Conservation (phyloP, 2,113 vertebrate genomes). For the Ardeotis arabs region DNA sequence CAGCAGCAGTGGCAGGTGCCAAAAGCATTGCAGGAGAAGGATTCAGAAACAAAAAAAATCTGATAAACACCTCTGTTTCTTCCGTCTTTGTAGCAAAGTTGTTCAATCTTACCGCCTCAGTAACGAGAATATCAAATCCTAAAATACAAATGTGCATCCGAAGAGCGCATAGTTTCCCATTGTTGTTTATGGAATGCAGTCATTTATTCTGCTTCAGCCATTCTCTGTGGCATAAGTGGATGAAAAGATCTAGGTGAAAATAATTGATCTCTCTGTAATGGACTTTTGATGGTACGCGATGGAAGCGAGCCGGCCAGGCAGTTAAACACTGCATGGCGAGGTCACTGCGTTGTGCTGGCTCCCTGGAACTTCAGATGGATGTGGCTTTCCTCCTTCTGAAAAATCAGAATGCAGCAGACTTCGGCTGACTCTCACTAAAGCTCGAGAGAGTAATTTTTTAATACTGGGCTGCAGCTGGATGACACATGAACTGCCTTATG, state of each 20-base stretch:
- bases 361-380: neutral
- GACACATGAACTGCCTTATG: neutral
- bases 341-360: rapidly evolving
- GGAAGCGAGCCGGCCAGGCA: neutral
- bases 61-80: neutral
- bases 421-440: neutral
- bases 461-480: neutral
- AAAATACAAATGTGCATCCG: neutral
- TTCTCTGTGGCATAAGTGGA: neutral
- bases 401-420: neutral
- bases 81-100: neutral
- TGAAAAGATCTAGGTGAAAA: neutral
- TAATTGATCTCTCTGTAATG: neutral
- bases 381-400: neutral
- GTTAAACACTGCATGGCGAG: neutral
- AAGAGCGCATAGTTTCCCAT: neutral
- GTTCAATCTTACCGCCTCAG: neutral
- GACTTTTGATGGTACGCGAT: rapidly evolving
- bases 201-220: neutral
- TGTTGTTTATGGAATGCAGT: neutral
- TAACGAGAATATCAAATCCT: neutral
- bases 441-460: neutral
- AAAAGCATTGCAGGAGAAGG: rapidly evolving
- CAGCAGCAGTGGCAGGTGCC: neutral
- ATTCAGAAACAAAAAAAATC: neutral